phyloP scores from a whole-genome alignment of 2,797 vertebrate species.

The Pseudotriccus pelzelni region DNA sequence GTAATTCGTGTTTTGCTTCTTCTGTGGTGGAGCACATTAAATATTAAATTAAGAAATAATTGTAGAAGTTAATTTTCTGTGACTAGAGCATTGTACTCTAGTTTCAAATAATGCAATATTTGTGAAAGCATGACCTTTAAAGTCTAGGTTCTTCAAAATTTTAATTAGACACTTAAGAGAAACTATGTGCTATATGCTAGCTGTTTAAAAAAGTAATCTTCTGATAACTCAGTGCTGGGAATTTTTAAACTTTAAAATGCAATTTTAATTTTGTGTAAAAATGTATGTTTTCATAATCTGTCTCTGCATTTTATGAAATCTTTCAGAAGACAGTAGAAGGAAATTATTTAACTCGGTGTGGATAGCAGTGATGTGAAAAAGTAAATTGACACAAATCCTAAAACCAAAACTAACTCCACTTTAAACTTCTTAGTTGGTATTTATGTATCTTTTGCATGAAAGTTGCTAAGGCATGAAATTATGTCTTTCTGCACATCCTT shows the following conservation, averaged over 20 bases:
- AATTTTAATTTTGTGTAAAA: constrained; percentile 15
- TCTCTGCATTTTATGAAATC: neutral
- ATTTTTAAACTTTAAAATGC: neutral
- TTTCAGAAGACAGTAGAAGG: neutral
- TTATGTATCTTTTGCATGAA: neutral
- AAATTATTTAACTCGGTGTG: neutral
- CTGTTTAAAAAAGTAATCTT: neutral
- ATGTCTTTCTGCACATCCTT: neutral
- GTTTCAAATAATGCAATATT: neutral
- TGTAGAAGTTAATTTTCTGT: neutral
- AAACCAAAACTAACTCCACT: neutral
- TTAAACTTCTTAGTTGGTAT: neutral
- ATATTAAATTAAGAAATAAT: neutral
- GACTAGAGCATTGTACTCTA: neutral
- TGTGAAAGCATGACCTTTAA: neutral
- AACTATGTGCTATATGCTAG: neutral
- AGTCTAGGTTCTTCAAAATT: neutral
- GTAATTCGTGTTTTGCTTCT: neutral
- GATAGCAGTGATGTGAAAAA: neutral
- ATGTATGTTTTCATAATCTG: neutral
- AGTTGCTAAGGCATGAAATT: neutral
- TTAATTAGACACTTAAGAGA: neutral
- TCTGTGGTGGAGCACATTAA: neutral
- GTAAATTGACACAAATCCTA: neutral
- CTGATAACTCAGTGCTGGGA: neutral